phyloP scores from a whole-genome alignment of 2,888 invertebrate genomes.

The Limnephilus rhombicus region DNA sequence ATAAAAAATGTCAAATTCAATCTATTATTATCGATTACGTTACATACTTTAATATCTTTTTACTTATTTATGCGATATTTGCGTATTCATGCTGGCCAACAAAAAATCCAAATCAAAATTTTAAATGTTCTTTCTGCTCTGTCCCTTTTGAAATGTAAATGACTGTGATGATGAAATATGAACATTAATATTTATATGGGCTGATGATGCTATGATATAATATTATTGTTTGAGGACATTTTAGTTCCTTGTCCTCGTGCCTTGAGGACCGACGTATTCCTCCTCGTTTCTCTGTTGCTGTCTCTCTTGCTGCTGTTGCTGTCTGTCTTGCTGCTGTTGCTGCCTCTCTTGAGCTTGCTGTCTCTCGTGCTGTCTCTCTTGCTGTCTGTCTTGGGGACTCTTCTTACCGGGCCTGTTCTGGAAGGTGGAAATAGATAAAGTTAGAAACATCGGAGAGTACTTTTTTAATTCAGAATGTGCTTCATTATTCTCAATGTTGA shows the following conservation, averaged over 20 bases:
- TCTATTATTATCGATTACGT: not conserved
- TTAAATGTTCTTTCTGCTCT: not conserved
- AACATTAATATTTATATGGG: conserved; percentile 28
- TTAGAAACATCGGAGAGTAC: not conserved
- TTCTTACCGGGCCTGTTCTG: not conserved
- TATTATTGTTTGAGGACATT: not conserved
- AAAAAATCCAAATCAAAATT: not conserved
- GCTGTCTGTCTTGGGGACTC: not conserved
- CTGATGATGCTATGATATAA: conserved; percentile 12
- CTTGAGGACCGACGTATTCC: conserved; percentile 53
- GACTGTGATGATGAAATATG: conserved; percentile 16
- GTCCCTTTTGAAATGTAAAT: not conserved
- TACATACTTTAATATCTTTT: not conserved
- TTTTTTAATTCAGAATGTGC: too few relatives aligned
- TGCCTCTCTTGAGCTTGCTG: conserved; percentile 31
- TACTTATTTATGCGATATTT: not conserved
- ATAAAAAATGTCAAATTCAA: not conserved
- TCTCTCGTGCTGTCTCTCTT: not conserved
- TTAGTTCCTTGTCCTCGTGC: conserved; percentile 52
- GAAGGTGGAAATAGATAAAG: not conserved
- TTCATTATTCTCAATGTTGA: too few relatives aligned
- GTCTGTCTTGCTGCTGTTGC: conserved; percentile 16
- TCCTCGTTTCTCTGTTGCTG: conserved; percentile 49
- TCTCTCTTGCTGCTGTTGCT: conserved; percentile 19
- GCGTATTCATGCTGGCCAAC: not conserved